A percentile compares a stretch with the other conserved stretches of the same genome.
Conservation (phyloP, 2,797 vertebrate genomes). For the Cynodonichthys magdalenae region DNA sequence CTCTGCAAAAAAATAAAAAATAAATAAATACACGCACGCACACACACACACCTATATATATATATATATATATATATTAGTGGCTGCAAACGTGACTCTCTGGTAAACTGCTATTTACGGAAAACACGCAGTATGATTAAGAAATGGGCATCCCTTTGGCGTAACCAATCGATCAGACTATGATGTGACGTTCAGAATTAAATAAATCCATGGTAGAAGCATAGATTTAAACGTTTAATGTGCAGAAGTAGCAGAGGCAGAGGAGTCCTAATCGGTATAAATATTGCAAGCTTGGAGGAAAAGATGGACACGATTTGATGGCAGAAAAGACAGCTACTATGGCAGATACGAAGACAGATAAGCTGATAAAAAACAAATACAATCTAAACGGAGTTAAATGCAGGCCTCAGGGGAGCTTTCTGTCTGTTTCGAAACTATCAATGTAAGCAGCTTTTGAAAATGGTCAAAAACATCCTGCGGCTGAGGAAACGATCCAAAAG, state of each 20-base stretch:
- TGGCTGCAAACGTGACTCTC: conserved; percentile 19
- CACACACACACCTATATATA: too few species aligned
- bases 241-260: conserved; percentile 7
- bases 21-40: too few species aligned
- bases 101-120: conserved; percentile 19
- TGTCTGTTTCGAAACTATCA: conserved; percentile 22
- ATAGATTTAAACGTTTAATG: conserved; percentile 14
- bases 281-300: conserved; percentile 34
- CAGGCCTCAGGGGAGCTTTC: conserved; percentile 24
- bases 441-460: conserved; percentile 34
- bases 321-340: conserved; percentile 37
- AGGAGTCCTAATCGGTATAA: conserved; percentile 12
- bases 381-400: conserved; percentile 45
- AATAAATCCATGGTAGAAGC: conserved; percentile 26
- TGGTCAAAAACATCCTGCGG: conserved; percentile 19
- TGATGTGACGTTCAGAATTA: conserved; percentile 40
- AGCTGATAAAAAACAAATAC: conserved; percentile 47
- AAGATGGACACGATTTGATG: conserved; percentile 39
- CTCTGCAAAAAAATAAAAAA: conserved; percentile 56
- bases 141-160: conserved; percentile 18
- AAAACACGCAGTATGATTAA: conserved; percentile 49
- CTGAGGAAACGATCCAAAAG: conserved; percentile 25
- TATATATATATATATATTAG: conserved; percentile 18
- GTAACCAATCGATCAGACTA: conserved; percentile 51
- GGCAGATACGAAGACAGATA: conserved; percentile 44